phyloP scores from a whole-genome alignment of 2,888 invertebrate species.

The Tuberolachnus salignus region DNA sequence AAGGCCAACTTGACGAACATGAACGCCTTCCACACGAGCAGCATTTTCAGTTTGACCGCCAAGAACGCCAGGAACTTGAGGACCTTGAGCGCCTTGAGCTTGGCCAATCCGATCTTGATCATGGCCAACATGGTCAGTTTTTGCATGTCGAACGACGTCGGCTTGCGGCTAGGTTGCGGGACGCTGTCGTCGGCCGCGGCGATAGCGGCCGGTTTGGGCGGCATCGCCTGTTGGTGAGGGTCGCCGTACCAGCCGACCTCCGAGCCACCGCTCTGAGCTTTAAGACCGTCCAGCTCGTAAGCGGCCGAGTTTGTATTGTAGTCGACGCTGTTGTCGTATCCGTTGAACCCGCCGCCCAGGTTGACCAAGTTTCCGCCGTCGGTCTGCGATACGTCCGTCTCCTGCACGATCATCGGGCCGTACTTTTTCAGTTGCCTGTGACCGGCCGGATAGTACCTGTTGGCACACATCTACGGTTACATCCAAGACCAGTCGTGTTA shows the following conservation, averaged over 20 bases:
- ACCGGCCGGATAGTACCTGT: not conserved
- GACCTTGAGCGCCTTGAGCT: not conserved
- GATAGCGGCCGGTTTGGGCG: not conserved
- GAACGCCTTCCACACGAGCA: not conserved
- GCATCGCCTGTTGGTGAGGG: not conserved
- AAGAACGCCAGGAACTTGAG: slow-evolving; percentile 10
- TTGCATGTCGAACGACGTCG: not conserved
- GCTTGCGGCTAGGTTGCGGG: not conserved
- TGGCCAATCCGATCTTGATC: not conserved
- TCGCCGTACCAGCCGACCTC: not conserved
- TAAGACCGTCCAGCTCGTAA: not conserved
- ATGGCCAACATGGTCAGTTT: not conserved
- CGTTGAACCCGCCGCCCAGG: not conserved
- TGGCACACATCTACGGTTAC: not conserved
- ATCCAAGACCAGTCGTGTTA: too few relatives aligned
- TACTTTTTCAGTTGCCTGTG: slow-evolving; percentile 22
- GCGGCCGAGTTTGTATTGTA: not conserved
- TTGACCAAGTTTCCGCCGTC: too few relatives aligned
- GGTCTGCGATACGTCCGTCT: slow-evolving; percentile 9
- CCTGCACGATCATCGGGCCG: slow-evolving; percentile 8
- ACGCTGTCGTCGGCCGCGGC: not conserved
- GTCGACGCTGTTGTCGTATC: not conserved
- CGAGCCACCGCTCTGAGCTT: not conserved
- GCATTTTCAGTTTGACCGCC: slow-evolving; percentile 3
- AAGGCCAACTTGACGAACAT: not conserved